phyloP scores from a whole-genome alignment of 2,797 vertebrate genomes.

The Melanogrammus aeglefinus region DNA sequence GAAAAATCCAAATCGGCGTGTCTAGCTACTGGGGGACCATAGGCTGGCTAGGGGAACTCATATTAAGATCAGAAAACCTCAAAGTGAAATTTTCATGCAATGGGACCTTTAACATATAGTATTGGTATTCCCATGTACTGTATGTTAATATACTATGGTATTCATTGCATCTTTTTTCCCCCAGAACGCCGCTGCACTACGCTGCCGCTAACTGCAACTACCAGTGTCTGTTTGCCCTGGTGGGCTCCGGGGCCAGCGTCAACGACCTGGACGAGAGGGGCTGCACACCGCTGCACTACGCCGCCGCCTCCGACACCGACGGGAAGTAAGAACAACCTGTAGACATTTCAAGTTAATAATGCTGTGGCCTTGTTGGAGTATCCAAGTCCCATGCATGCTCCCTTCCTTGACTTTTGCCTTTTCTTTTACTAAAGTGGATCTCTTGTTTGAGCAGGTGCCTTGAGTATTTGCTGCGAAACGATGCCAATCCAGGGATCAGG shows the following conservation, averaged over 20 bases:
- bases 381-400: not conserved
- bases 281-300: conserved; percentile 95
- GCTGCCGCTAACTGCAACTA: conserved; percentile 99
- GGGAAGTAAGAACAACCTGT: conserved; percentile 84
- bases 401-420: not conserved
- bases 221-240: conserved; percentile 98
- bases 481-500: conserved; percentile 95
- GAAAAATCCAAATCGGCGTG: too few species aligned
- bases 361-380: not conserved
- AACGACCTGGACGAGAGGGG: conserved; percentile 94
- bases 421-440: conserved; percentile 20
- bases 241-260: conserved; percentile 96
- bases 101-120: too few species aligned
- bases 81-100: too few species aligned
- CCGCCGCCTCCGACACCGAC: conserved; percentile 93
- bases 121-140: too few species aligned
- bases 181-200: conserved; percentile 94
- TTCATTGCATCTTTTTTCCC: conserved; percentile 29
- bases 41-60: too few species aligned
- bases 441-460: conserved; percentile 83
- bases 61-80: too few species aligned
- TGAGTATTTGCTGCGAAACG: conserved; percentile 96
- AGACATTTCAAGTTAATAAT: not conserved
- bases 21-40: too few species aligned
- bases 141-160: not conserved